Evolutionary conservation across 2,797 vertebrate genomes (phyloP).

Genomic region (Propithecus deckenii): DNA sequence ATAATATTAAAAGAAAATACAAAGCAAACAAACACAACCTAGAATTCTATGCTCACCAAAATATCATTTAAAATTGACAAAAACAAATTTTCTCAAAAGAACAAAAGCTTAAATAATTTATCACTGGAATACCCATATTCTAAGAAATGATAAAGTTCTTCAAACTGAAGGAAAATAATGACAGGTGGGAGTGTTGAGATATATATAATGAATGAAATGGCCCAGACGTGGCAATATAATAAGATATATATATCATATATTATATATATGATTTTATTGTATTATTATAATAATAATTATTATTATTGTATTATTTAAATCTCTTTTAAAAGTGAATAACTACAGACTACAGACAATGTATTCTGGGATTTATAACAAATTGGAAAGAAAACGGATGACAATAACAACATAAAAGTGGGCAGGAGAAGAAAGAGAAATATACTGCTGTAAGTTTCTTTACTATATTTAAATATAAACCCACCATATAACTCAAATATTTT

Average conservation of each 20-base stretch:
- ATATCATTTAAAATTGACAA: not conserved
- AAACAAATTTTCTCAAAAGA: not conserved
- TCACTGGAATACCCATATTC: not conserved
- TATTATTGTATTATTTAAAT: too few species aligned
- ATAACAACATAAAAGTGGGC: not conserved
- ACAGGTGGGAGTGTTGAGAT: not conserved
- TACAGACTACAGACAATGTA: not conserved
- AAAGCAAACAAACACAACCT: not conserved
- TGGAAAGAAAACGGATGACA: not conserved
- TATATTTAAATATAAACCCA: not conserved
- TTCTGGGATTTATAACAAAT: not conserved
- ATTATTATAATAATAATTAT: too few species aligned
- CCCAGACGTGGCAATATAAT: not conserved
- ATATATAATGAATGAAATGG: not conserved
- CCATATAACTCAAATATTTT: not conserved
- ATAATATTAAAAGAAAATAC: not conserved
- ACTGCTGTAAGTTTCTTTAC: not conserved
- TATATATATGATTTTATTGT: not conserved
- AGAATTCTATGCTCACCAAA: not conserved
- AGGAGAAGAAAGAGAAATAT: not conserved
- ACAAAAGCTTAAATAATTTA: not conserved
- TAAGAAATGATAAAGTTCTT: not conserved
- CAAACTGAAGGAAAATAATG: not conserved
- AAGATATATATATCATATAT: not conserved
- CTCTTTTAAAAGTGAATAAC: not conserved